A percentile compares a stretch with the other conserved stretches of the same genome.
These are phyloP conservation scores for Parapristionchus giblindavisi DNA, from an alignment of 2,888 invertebrate species.

Conservation along the genomic window DNA sequence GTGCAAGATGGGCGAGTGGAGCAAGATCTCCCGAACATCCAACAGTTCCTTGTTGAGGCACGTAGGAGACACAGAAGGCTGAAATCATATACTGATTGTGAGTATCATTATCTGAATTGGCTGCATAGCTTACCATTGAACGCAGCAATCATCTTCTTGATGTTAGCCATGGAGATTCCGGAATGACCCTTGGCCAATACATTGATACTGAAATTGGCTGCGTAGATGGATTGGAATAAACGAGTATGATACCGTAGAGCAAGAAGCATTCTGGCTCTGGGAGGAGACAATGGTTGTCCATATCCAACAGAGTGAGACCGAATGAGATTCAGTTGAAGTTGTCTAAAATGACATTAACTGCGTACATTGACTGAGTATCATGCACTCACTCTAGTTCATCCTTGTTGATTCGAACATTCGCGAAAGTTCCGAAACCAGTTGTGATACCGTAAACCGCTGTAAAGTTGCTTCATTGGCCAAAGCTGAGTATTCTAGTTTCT, in stretches of 20 bases:
- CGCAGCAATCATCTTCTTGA: slow-evolving; percentile 76
- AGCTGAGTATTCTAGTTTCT: too few species aligned
- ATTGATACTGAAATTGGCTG: slow-evolving; percentile 73
- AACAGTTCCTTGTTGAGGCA: slow-evolving; percentile 79
- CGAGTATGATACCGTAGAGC: slow-evolving; percentile 73
- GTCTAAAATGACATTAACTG: slow-evolving; percentile 44
- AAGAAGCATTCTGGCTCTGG: slow-evolving; percentile 76
- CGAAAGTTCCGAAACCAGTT: slow-evolving; percentile 79
- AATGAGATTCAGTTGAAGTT: slow-evolving; percentile 77
- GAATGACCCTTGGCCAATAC: slow-evolving; percentile 79
- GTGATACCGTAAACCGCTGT: slow-evolving; percentile 77
- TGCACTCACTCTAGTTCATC: slow-evolving; percentile 74
- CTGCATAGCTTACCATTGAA: slow-evolving; percentile 75
- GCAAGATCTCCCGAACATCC: slow-evolving; percentile 79
- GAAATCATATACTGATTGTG: too few species aligned
- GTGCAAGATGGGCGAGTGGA: slow-evolving; percentile 77
- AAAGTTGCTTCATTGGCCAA: too few species aligned
- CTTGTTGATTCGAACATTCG: slow-evolving; percentile 74
- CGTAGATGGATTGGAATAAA: background rate
- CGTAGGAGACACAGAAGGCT: slow-evolving; percentile 78
- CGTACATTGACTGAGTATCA: too few species aligned
- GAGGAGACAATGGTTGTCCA: slow-evolving; percentile 76
- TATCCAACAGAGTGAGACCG: slow-evolving; percentile 79
- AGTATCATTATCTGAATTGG: background rate
- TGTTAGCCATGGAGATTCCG: slow-evolving; percentile 76